phyloP scores from a whole-genome alignment of 2,797 vertebrate genomes.

The Sebastes diaconus region DNA sequence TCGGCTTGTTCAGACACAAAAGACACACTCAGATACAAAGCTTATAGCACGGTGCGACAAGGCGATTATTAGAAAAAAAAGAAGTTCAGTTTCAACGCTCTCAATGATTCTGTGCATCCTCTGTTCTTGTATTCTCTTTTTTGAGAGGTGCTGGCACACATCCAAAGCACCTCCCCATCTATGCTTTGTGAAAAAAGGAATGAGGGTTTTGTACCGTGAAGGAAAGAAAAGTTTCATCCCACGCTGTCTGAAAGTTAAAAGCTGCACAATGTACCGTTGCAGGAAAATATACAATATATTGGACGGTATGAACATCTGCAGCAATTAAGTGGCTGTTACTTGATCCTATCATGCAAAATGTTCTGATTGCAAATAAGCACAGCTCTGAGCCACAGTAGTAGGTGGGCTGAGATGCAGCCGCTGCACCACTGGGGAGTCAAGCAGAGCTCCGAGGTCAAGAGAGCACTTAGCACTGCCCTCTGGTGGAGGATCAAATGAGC shows the following conservation, averaged over 20 bases:
- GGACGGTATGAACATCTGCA: background rate
- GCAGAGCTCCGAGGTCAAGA: conserved; percentile 60
- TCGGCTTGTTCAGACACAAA: conserved; percentile 40
- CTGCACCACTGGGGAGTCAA: conserved; percentile 12
- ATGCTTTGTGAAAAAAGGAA: conserved; percentile 14
- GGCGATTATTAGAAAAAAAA: conserved; percentile 31
- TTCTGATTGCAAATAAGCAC: background rate
- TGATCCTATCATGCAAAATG: background rate
- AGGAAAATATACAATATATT: background rate
- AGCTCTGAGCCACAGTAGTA: background rate
- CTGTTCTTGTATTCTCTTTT: conserved; percentile 32
- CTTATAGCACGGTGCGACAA: conserved; percentile 29
- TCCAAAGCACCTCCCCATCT: conserved; percentile 29
- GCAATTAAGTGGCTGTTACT: background rate
- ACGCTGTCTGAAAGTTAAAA: conserved; percentile 11
- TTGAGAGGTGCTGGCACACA: conserved; percentile 29
- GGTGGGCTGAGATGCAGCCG: conserved; percentile 4
- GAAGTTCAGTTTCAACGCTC: conserved; percentile 28
- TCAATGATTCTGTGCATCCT: conserved; percentile 14
- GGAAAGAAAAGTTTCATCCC: conserved; percentile 29
- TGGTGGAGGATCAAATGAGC: conserved; percentile 65
- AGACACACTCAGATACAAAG: conserved; percentile 28
- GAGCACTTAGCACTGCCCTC: conserved; percentile 72
- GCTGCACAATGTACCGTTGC: background rate
- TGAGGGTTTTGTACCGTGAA: background rate